These are phyloP conservation scores for Leucopsar rothschildi DNA, from an alignment of 2,113 vertebrate species.

Conservation along the genomic window DNA sequence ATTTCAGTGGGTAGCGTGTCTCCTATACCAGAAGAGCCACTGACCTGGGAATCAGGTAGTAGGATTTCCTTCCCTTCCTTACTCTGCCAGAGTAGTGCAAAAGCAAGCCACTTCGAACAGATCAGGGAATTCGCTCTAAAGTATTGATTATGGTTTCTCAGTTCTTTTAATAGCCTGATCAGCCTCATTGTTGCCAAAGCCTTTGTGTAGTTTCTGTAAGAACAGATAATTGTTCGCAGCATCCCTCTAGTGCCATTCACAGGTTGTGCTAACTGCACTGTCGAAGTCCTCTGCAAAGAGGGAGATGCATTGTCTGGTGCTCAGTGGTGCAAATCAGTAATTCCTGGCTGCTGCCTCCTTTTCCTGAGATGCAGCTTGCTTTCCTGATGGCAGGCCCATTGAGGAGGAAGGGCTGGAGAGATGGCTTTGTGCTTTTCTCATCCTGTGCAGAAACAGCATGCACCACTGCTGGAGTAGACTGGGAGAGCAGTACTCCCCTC, in stretches of 20 bases:
- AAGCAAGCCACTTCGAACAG: background rate
- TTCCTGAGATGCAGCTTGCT: background rate
- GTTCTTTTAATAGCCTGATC: background rate
- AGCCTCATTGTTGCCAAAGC: background rate
- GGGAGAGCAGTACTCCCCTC: background rate
- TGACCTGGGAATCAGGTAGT: background rate
- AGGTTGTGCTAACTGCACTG: background rate
- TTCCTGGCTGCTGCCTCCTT: background rate
- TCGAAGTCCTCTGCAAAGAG: background rate
- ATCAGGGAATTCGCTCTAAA: background rate
- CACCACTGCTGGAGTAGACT: background rate
- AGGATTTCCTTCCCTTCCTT: background rate
- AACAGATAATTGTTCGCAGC: background rate
- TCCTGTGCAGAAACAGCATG: background rate
- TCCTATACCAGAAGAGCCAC: background rate
- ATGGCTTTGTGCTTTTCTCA: background rate
- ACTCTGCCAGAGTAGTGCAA: background rate
- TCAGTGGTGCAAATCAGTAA: background rate
- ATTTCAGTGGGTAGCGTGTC: background rate
- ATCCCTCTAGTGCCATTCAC: background rate
- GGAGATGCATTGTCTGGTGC: background rate
- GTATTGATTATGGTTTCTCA: background rate
- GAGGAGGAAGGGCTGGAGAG: background rate
- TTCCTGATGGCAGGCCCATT: background rate
- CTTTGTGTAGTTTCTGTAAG: background rate